A percentile compares a stretch with the other conserved stretches of the same genome.
Evolutionary conservation across 2,797 vertebrate genomes (phyloP).

Genomic region (Sebastes trivittatus): DNA sequence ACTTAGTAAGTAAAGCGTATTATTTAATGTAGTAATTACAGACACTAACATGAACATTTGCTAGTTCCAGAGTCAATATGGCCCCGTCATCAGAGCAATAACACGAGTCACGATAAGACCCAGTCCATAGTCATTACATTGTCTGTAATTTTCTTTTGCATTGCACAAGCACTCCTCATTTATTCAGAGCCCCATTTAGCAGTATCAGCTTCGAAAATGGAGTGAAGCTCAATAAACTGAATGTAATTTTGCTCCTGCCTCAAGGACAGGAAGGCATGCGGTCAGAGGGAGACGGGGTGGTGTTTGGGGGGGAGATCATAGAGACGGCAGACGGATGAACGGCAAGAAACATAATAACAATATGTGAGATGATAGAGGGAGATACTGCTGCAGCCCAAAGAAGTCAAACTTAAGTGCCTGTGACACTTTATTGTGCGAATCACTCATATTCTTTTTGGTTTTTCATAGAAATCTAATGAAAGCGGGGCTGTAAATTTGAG

Average conservation of each 20-base stretch:
- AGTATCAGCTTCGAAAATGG: conserved; percentile 36
- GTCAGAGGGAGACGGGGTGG: neutral
- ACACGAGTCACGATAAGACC: conserved; percentile 7
- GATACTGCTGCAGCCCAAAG: neutral
- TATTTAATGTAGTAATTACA: neutral
- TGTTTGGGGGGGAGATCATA: neutral
- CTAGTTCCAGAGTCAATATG: conserved; percentile 13
- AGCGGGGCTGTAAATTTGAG: conserved; percentile 43
- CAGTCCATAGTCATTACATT: neutral
- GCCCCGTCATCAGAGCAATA: neutral
- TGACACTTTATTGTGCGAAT: conserved; percentile 61
- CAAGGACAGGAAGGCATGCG: conserved; percentile 42
- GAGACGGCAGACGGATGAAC: conserved; percentile 29
- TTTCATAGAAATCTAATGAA: conserved; percentile 55
- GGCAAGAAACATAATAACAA: conserved; percentile 29
- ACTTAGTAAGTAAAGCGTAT: neutral
- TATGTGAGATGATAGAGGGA: conserved; percentile 34
- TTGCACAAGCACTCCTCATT: conserved; percentile 20
- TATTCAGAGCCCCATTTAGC: conserved; percentile 43
- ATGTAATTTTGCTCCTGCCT: conserved; percentile 49
- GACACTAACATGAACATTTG: conserved; percentile 19
- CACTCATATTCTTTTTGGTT: conserved; percentile 46
- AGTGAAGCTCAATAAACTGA: conserved; percentile 55
- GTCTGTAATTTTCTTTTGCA: conserved; percentile 37
- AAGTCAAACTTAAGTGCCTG: conserved; percentile 30